Percentiles rank a stretch among this genome's conserved stretches.
Conservation (phyloP, 2,888 invertebrate genomes). For the Xanthia icteritia region DNA sequence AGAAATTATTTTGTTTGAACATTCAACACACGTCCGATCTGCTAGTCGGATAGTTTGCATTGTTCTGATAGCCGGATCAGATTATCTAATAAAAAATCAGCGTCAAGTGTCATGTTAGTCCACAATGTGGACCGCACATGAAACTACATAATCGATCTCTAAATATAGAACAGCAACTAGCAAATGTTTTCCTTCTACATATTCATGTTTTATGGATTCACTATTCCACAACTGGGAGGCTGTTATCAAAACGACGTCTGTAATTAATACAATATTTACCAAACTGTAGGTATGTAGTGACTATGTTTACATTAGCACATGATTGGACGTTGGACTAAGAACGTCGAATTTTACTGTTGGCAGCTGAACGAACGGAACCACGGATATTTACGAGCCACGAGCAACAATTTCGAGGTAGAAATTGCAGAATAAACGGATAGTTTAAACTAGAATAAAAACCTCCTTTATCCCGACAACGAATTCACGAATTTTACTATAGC, state of each 20-base stretch:
- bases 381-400: constrained; percentile 7
- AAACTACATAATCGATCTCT: constrained; percentile 5
- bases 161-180: neutral
- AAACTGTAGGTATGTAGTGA: constrained; percentile 33
- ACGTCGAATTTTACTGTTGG: neutral
- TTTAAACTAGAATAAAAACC: constrained; percentile 2
- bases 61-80: too few relatives aligned
- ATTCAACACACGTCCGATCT: too few relatives aligned
- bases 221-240: constrained; percentile 16
- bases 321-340: constrained; percentile 2
- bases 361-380: constrained; percentile 38
- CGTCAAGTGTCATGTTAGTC: neutral
- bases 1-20: too few relatives aligned
- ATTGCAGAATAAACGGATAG: neutral
- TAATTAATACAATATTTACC: constrained; percentile 59
- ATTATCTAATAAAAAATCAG: too few relatives aligned
- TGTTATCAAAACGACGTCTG: constrained; percentile 54
- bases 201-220: constrained; percentile 6
- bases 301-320: constrained; percentile 27
- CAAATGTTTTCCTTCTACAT: constrained; percentile 27
- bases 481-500: neutral
- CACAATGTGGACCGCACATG: too few relatives aligned
- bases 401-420: constrained; percentile 6
- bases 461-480: neutral
- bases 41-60: too few relatives aligned